Percentiles rank a stretch among this genome's conserved stretches.
Evolutionary conservation across 2,113 vertebrate genomes (phyloP).

Genomic region (Lichenostomus cassidix): DNA sequence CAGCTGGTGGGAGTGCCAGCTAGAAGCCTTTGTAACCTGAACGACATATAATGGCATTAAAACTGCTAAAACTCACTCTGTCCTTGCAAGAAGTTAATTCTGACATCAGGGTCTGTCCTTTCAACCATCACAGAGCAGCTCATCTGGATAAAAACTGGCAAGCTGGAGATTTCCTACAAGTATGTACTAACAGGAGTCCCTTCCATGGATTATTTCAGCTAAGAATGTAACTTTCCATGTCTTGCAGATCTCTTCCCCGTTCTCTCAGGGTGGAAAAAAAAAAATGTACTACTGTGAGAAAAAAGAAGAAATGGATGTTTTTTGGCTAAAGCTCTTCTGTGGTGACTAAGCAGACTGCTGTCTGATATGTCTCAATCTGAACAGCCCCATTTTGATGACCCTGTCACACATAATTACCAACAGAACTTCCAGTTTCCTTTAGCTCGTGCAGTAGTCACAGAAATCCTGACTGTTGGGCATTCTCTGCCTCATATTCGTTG

Average conservation of each 20-base stretch:
- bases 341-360: slow-evolving; percentile 48
- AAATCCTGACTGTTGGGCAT: slow-evolving; percentile 26
- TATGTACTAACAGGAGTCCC: neutral
- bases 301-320: neutral
- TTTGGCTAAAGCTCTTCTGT: slow-evolving; percentile 14
- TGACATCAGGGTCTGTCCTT: neutral
- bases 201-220: neutral
- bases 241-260: neutral
- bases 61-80: slow-evolving; percentile 15
- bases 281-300: neutral
- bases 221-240: neutral
- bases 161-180: neutral
- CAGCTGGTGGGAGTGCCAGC: slow-evolving; percentile 29
- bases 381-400: neutral
- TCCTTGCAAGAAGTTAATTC: neutral
- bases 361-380: slow-evolving; percentile 45
- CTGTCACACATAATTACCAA: neutral
- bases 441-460: neutral
- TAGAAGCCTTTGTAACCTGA: slow-evolving; percentile 22
- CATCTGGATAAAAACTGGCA: neutral
- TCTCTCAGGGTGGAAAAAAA: neutral
- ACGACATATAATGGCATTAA: slow-evolving; percentile 14
- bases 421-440: slow-evolving; percentile 32
- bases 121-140: neutral
- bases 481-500: slow-evolving; percentile 40